Percentiles rank a stretch among this genome's conserved stretches.
phyloP scores from a whole-genome alignment of 2,888 invertebrate species.

The Fabriciana adippe region DNA sequence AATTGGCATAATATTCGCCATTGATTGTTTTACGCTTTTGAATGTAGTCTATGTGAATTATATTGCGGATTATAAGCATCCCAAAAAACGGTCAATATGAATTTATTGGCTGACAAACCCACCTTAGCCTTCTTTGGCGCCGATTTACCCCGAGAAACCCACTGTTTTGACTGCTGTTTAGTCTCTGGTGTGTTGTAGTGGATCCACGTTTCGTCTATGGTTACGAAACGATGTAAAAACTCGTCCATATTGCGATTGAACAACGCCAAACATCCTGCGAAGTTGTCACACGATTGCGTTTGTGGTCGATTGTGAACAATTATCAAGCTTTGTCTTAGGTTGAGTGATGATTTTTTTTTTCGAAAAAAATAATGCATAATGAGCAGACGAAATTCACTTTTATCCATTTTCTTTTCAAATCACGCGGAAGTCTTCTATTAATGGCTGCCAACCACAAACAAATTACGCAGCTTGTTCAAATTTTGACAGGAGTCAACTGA shows the following conservation, averaged over 20 bases:
- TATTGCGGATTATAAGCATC: conserved; percentile 24
- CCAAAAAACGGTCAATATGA: conserved; percentile 28
- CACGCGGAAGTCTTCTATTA: no score
- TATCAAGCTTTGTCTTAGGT: no score
- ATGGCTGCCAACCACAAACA: no score
- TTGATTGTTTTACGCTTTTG: conserved; percentile 20
- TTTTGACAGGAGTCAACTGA: no score
- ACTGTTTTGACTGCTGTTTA: no score
- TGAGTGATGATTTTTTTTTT: no score
- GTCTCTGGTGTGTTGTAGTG: neutral
- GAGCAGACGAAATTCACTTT: no score
- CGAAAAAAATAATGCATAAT: no score
- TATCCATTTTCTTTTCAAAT: no score
- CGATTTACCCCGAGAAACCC: no score
- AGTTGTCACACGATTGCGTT: neutral
- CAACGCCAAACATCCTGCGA: conserved; percentile 16
- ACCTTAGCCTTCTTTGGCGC: conserved; percentile 11
- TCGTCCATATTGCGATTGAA: neutral
- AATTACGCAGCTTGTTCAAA: no score
- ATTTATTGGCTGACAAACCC: conserved; percentile 8
- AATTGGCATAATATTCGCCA: neutral
- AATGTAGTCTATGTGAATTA: neutral
- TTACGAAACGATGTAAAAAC: conserved; percentile 24
- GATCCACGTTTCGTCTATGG: conserved; percentile 32
- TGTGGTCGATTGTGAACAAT: neutral